These are phyloP conservation scores for Gorsachius magnificus DNA, from an alignment of 2,797 vertebrate genomes.

Conservation along the genomic window DNA sequence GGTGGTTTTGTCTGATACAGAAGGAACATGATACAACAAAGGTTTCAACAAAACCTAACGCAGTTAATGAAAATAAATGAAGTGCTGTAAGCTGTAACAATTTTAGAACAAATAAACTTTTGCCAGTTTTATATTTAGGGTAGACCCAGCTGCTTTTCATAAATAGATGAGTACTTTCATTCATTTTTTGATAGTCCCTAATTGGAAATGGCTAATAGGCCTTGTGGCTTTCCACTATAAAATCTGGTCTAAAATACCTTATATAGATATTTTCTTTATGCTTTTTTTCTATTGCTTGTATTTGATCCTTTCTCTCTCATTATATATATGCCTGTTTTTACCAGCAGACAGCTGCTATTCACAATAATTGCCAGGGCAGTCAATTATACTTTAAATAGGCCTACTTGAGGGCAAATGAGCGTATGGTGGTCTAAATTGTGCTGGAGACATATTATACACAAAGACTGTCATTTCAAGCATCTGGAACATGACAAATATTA, in stretches of 20 bases:
- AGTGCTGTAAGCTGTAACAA: constrained; percentile 71
- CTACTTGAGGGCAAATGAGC: constrained; percentile 83
- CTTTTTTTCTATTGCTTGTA: constrained; percentile 69
- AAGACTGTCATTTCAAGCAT: constrained; percentile 76
- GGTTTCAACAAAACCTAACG: constrained; percentile 73
- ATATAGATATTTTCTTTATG: constrained; percentile 79
- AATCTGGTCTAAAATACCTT: constrained; percentile 73
- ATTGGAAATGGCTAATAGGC: constrained; percentile 77
- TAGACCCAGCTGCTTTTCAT: constrained; percentile 78
- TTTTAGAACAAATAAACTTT: constrained; percentile 81
- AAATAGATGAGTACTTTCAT: constrained; percentile 78
- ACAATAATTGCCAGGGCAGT: constrained; percentile 81
- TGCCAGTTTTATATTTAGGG: constrained; percentile 75
- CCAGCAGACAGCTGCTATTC: constrained; percentile 83
- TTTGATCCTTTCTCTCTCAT: constrained; percentile 79
- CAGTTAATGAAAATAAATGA: constrained; percentile 76
- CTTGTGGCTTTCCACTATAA: constrained; percentile 72
- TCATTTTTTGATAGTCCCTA: constrained; percentile 75
- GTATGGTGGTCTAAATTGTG: constrained; percentile 79
- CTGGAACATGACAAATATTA: constrained; percentile 78
- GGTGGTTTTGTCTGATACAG: constrained; percentile 76
- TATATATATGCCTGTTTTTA: constrained; percentile 73
- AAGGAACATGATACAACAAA: constrained; percentile 80
- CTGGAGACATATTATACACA: constrained; percentile 76
- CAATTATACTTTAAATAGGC: constrained; percentile 86